Conservation (phyloP, 2,888 invertebrate species). For the Cephus sareptanus region DNA sequence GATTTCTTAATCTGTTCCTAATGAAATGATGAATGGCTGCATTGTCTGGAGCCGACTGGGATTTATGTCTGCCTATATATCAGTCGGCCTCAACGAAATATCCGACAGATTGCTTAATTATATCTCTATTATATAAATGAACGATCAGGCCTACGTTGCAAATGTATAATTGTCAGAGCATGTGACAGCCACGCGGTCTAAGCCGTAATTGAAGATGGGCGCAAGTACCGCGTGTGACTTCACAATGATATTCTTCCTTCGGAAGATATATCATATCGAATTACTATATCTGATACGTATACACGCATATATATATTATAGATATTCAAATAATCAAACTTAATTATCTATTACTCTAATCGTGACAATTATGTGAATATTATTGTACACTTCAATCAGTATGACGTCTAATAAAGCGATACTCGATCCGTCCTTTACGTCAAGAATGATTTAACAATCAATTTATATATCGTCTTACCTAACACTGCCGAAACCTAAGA, state of each 20-base stretch:
- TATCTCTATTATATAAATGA: constrained; percentile 9
- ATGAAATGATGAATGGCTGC: constrained; percentile 45
- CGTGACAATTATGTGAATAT: neutral
- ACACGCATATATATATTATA: neutral
- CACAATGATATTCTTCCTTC: neutral
- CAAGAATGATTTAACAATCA: neutral
- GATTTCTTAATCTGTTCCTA: constrained; percentile 45
- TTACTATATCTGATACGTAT: neutral
- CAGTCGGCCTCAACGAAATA: constrained; percentile 20
- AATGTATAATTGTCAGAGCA: neutral
- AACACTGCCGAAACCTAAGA: neutral
- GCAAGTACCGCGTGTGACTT: neutral
- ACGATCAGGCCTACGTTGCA: constrained; percentile 1
- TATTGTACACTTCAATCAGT: neutral
- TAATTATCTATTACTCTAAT: neutral
- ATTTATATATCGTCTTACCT: neutral
- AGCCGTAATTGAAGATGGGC: neutral
- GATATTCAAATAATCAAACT: neutral
- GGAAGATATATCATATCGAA: neutral
- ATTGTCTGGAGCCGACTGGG: constrained; percentile 23
- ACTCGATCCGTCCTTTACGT: neutral
- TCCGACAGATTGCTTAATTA: constrained; percentile 25
- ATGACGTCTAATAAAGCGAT: neutral
- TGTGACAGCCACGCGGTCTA: neutral
- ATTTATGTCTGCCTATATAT: constrained; percentile 20